These are phyloP conservation scores for Parauchenoglanis ngamensis DNA, from an alignment of 2,797 vertebrate species.

Conservation along the genomic window DNA sequence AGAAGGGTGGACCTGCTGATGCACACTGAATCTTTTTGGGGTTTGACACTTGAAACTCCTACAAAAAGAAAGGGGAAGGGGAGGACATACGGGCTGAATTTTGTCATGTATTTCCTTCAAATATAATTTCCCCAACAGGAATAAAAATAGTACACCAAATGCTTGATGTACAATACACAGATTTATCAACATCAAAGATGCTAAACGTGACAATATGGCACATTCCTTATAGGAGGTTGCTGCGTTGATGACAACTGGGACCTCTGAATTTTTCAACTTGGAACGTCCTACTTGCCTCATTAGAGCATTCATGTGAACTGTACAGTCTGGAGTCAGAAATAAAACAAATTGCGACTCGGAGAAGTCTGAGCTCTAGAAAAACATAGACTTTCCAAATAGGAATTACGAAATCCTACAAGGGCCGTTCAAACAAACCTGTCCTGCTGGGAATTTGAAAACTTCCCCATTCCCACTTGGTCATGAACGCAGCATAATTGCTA, in stretches of 20 bases:
- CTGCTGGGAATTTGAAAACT: neutral
- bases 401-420: neutral
- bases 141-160: neutral
- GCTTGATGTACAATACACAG: neutral
- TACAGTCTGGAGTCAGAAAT: neutral
- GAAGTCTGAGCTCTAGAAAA: neutral
- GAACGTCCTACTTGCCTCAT: neutral
- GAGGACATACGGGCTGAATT: neutral
- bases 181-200: neutral
- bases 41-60: neutral
- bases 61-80: neutral
- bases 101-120: neutral
- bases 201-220: neutral
- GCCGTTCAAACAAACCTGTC: neutral
- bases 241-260: neutral
- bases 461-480: neutral
- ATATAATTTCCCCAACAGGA: neutral
- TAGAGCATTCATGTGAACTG: neutral
- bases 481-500: neutral
- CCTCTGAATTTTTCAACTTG: neutral
- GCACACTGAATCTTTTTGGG: constrained; percentile 5
- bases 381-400: neutral
- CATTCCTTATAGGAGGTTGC: neutral
- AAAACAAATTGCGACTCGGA: neutral
- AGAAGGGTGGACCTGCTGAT: neutral